Base-by-base conservation (phyloP, 1,140 invertebrate species). In the Drosophila bocqueti region DNA sequence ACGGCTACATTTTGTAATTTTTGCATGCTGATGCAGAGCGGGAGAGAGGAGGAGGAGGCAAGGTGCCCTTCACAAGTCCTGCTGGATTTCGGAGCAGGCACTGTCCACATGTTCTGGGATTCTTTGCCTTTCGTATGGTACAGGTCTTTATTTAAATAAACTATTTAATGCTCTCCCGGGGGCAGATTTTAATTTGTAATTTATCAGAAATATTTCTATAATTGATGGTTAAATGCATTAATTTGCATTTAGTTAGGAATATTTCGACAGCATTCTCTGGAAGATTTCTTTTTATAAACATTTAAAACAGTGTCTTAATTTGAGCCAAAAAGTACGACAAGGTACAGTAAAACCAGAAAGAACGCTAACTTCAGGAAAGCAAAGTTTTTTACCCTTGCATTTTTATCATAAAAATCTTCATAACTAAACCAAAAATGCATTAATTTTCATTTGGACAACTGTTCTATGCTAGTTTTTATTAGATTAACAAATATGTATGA, bases 1-100 rank as follows among this genome's bases (percentile, higher is more conserved):
- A 91, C 75, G 89, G 79, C 79, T 71, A 91, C 89, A 89, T 91
- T 84, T 87, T 90, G 85, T 90, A 85, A 90, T 90, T 90, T 90
- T 89, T 89, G 85, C 74, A 79, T 78, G 63, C 80, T 76, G 81
- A 66, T 84, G 84, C 84, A 76, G 83, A 21, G 45, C n/a, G 24
- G 24, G 10, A 7, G 42, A 18, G 16, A 45, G 38, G 38, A 16
- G 36, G 36, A n/a, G 29, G 29, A 31, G 46, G 24, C 11, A 15
- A 8, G 11, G 29, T 10, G 60, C 4, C n/a, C 49, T 50, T 43
- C 26, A 18, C 45, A 18, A 16, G 45, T 31, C n/a, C 38, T 24
- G 15, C 47, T 36, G 66, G 45, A 42, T 16, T 34, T 57, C 59
- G 31, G n/a, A 61, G n/a, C 34, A 47, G 55, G 21, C 11, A 2